These are phyloP conservation scores for Perca fluviatilis DNA, from an alignment of 2,113 vertebrate species.

Conservation along the genomic window DNA sequence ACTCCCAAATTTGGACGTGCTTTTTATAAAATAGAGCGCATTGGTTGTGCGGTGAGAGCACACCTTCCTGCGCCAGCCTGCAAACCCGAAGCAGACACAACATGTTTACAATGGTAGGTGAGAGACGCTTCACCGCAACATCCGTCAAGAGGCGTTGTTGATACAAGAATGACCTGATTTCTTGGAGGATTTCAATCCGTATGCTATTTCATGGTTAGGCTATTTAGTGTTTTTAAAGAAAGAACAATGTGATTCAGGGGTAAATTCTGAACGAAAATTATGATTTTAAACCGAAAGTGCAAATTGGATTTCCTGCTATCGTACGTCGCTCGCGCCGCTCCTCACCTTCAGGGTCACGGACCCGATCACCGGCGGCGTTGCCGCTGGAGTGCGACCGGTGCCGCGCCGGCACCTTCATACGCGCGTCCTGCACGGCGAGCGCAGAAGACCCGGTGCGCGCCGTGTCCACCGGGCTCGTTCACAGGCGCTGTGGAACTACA, in stretches of 20 bases:
- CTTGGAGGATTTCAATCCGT: no score
- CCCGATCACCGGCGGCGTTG: not conserved
- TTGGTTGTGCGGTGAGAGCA: not conserved
- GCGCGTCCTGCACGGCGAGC: constrained; percentile 55
- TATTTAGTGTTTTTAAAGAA: no score
- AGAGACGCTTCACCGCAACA: no score
- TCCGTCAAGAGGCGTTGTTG: not conserved
- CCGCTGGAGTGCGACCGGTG: constrained; percentile 67
- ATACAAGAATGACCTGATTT: not conserved
- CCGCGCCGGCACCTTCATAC: constrained; percentile 59
- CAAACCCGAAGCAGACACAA: no score
- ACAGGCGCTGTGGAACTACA: constrained; percentile 81
- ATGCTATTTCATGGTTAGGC: no score
- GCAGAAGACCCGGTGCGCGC: constrained; percentile 54
- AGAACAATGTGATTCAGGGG: no score
- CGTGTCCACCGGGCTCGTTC: constrained; percentile 69
- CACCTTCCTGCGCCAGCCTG: not conserved
- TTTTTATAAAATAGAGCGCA: constrained; percentile 7
- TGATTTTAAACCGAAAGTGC: no score
- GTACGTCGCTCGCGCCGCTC: fast-evolving
- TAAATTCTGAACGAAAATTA: no score
- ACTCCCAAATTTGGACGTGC: no score
- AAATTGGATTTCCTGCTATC: not conserved
- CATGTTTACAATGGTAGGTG: not conserved
- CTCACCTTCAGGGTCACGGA: constrained; percentile 50